These are phyloP conservation scores for Eciton burchellii DNA, from an alignment of 1,140 invertebrate genomes.

Conservation along the genomic window DNA sequence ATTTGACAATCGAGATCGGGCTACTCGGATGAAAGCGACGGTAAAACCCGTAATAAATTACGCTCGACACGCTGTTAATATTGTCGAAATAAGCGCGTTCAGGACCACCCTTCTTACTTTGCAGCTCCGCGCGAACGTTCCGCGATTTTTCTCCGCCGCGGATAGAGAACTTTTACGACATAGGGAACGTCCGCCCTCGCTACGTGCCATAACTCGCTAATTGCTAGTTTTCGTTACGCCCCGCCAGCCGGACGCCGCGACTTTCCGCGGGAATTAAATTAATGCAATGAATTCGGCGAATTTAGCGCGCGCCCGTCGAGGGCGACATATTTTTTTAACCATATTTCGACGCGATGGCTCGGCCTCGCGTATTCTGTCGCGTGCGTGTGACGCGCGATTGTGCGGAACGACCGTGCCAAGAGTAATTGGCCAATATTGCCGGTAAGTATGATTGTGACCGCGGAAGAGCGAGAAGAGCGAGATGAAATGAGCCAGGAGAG, in stretches of 20 bases:
- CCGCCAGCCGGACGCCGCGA: neutral
- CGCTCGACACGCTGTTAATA: neutral
- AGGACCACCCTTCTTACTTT: neutral
- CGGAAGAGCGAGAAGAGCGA: conserved; percentile 39
- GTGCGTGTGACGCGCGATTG: conserved; percentile 62
- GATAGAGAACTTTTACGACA: neutral
- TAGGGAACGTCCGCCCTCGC: neutral
- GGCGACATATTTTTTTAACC: conserved; percentile 52
- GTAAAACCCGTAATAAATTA: neutral
- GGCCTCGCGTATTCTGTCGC: conserved; percentile 25
- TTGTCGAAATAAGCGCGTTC: neutral
- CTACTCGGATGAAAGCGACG: too few species aligned
- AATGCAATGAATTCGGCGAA: conserved; percentile 71
- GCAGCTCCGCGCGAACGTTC: neutral
- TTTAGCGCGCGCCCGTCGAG: conserved; percentile 74
- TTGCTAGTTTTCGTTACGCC: conserved; percentile 39
- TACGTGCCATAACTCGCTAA: conserved; percentile 38
- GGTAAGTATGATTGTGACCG: conserved; percentile 54
- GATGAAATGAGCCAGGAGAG: conserved; percentile 3
- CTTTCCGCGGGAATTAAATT: conserved; percentile 40
- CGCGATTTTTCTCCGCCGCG: too few species aligned
- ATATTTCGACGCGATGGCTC: conserved; percentile 44
- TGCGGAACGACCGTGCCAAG: conserved; percentile 61
- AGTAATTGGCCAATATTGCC: conserved; percentile 58
- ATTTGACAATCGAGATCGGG: too few species aligned